These are phyloP conservation scores for Elgaria multicarinata DNA, from an alignment of 2,113 vertebrate genomes.

Conservation along the genomic window DNA sequence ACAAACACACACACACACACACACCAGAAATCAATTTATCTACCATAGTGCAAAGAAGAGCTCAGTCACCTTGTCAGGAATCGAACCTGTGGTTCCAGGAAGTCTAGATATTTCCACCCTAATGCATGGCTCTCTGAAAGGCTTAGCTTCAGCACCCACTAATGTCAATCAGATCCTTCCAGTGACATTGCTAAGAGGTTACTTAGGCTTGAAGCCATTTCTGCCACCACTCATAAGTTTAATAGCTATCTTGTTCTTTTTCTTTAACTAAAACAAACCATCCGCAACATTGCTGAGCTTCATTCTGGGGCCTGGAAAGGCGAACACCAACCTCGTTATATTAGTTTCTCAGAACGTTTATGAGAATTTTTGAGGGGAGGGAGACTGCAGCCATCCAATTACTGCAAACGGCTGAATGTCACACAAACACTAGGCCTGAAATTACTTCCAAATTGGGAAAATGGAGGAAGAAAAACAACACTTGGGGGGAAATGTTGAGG, in stretches of 20 bases:
- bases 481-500: not conserved
- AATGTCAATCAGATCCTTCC: conserved; percentile 27
- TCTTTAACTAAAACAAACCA: conserved; percentile 18
- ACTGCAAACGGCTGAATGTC: conserved; percentile 15
- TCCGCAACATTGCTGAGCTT: not conserved
- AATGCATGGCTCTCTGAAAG: not conserved
- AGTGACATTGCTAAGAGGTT: conserved; percentile 33
- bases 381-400: not conserved
- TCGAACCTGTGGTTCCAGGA: conserved; percentile 23
- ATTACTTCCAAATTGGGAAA: not conserved
- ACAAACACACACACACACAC: not conserved
- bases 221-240: not conserved
- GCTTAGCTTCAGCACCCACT: not conserved
- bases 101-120: conserved; percentile 10
- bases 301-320: not conserved
- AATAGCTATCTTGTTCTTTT: conserved; percentile 1
- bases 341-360: conserved; percentile 22
- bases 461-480: not conserved
- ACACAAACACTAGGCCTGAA: not conserved
- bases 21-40: conserved; percentile 31
- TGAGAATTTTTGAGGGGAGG: conserved; percentile 20
- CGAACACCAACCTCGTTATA: conserved; percentile 1
- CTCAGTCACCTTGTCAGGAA: conserved; percentile 25
- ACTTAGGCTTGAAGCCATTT: conserved; percentile 16
- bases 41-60: not conserved